These are phyloP conservation scores for Corydoras sp. DNA, from an alignment of 2,113 vertebrate species.

Conservation along the genomic window DNA sequence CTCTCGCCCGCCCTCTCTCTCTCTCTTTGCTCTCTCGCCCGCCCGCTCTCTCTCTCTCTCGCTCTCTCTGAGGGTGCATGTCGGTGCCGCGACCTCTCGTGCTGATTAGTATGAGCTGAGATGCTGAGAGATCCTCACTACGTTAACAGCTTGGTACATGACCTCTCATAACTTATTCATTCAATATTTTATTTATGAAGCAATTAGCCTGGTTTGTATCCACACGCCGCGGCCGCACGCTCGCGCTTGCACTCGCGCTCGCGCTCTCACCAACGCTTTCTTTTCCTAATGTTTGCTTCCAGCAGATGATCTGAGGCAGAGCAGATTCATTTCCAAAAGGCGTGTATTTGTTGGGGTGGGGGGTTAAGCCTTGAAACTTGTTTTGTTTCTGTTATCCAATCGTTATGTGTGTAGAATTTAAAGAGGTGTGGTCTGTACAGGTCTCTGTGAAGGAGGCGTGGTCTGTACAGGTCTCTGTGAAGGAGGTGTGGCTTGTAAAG, in stretches of 20 bases:
- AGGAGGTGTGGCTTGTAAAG: too few relatives aligned
- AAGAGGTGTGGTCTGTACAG: too few relatives aligned
- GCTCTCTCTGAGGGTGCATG: slow-evolving; percentile 19
- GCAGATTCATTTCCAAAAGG: too few relatives aligned
- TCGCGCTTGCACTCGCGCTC: background rate
- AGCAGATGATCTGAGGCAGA: background rate
- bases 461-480: background rate
- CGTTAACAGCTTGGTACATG: background rate
- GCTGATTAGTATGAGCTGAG: slow-evolving; percentile 32
- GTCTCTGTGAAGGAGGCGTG: background rate
- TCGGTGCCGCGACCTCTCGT: slow-evolving; percentile 36
- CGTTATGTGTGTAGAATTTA: too few relatives aligned
- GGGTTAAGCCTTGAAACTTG: background rate
- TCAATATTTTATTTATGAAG: background rate
- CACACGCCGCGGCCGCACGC: background rate
- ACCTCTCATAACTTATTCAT: slow-evolving; percentile 12
- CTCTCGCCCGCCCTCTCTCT: too few relatives aligned
- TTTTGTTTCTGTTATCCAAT: too few relatives aligned
- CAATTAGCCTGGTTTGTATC: background rate
- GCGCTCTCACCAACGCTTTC: background rate
- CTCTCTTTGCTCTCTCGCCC: background rate
- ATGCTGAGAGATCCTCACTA: background rate
- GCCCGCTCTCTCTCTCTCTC: background rate
- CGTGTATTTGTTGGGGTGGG: too few relatives aligned
- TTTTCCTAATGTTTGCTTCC: background rate